Conservation (phyloP, 2,888 invertebrate species). For the Dasypolia templi region DNA sequence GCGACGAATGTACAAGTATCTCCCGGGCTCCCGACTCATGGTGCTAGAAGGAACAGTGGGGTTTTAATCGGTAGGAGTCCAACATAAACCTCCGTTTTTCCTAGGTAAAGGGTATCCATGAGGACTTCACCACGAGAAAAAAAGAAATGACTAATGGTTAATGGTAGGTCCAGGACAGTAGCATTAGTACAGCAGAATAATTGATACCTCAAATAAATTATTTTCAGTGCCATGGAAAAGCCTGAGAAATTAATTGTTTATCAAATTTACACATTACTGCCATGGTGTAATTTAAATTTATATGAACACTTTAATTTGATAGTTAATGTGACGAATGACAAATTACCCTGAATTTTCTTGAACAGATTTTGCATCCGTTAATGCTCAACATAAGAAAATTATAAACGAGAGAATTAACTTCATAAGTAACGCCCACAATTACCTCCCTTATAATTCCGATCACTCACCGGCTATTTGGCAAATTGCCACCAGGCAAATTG, state of each 20-base stretch:
- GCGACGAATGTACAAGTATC: no score
- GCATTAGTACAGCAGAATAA: background rate
- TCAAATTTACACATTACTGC: background rate
- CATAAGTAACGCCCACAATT: background rate
- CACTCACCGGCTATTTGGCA: slow-evolving; percentile 44
- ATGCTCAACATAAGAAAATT: no score
- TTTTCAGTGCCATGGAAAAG: background rate
- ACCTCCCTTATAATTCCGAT: background rate
- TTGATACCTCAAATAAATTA: background rate
- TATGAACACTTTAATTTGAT: no score
- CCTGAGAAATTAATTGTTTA: background rate
- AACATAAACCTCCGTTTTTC: no score
- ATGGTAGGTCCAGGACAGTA: background rate
- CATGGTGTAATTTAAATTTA: no score
- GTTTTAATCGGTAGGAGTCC: no score
- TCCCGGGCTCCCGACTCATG: no score
- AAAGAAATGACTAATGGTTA: no score
- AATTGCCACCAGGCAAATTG: slow-evolving; percentile 53
- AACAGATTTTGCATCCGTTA: background rate
- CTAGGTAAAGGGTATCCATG: no score
- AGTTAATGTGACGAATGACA: background rate
- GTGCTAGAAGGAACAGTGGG: no score
- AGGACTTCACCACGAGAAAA: no score
- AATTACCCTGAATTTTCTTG: background rate
- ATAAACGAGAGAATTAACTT: background rate